These are phyloP conservation scores for Brevimyrus niger DNA, from an alignment of 2,113 vertebrate species.

Conservation along the genomic window DNA sequence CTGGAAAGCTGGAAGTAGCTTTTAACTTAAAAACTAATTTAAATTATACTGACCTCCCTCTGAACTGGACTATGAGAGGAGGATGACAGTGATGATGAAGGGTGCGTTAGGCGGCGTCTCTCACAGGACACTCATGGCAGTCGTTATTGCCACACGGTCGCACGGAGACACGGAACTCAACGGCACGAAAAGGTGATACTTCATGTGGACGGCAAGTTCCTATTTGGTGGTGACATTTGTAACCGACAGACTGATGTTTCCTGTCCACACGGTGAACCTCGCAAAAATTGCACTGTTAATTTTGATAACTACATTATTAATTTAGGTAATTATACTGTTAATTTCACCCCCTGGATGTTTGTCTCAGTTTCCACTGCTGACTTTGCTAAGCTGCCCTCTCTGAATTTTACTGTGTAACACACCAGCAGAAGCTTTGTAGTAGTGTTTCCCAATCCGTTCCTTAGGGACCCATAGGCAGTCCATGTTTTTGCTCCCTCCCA, in stretches of 20 bases:
- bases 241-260: background rate
- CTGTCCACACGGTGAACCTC: background rate
- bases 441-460: background rate
- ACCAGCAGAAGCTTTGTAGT: background rate
- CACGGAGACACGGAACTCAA: background rate
- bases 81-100: background rate
- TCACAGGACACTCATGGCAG: background rate
- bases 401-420: background rate
- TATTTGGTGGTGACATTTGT: background rate
- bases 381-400: background rate
- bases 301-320: background rate
- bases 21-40: background rate
- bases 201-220: background rate
- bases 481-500: background rate
- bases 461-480: background rate
- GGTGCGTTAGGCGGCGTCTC: background rate
- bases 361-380: background rate
- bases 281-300: background rate
- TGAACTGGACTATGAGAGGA: background rate
- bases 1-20: background rate
- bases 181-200: background rate
- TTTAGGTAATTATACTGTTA: background rate
- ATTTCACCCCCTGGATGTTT: background rate
- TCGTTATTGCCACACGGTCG: background rate
- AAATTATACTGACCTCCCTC: background rate